phyloP scores from a whole-genome alignment of 2,888 invertebrate species.

The Drosophila subsilvestris region DNA sequence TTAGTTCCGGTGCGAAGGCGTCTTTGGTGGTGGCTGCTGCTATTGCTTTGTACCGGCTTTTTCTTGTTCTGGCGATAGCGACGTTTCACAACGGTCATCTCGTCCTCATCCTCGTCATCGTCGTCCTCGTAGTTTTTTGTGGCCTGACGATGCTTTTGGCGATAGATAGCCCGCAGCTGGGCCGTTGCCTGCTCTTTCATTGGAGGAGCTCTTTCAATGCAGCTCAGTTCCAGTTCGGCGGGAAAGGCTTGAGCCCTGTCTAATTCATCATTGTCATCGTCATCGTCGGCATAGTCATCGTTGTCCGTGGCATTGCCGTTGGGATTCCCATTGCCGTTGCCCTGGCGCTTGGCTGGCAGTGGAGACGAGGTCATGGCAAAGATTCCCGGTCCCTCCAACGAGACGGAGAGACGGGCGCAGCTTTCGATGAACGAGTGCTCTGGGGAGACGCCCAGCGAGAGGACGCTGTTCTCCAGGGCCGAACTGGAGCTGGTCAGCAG shows the following conservation, averaged over 20 bases:
- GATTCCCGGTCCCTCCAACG: conserved; percentile 92
- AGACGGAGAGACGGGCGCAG: conserved; percentile 93
- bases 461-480: conserved; percentile 85
- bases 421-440: conserved; percentile 94
- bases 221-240: conserved; percentile 74
- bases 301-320: conserved; percentile 75
- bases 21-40: conserved; percentile 77
- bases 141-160: conserved; percentile 59
- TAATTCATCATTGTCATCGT: conserved; percentile 70
- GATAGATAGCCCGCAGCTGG: conserved; percentile 53
- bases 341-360: conserved; percentile 84
- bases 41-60: conserved; percentile 52
- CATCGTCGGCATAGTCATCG: conserved; percentile 70
- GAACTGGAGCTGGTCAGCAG: conserved; percentile 89
- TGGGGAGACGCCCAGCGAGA: conserved; percentile 92
- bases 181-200: conserved; percentile 37
- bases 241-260: conserved; percentile 63
- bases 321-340: conserved; percentile 62
- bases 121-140: conserved; percentile 57
- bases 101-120: conserved; percentile 76
- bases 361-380: conserved; percentile 88
- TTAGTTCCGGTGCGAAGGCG: conserved; percentile 77
- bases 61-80: conserved; percentile 82
- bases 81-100: conserved; percentile 75
- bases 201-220: conserved; percentile 43